Base-by-base conservation (phyloP, 2,888 invertebrate genomes). In the Oscheius sp. region DNA sequence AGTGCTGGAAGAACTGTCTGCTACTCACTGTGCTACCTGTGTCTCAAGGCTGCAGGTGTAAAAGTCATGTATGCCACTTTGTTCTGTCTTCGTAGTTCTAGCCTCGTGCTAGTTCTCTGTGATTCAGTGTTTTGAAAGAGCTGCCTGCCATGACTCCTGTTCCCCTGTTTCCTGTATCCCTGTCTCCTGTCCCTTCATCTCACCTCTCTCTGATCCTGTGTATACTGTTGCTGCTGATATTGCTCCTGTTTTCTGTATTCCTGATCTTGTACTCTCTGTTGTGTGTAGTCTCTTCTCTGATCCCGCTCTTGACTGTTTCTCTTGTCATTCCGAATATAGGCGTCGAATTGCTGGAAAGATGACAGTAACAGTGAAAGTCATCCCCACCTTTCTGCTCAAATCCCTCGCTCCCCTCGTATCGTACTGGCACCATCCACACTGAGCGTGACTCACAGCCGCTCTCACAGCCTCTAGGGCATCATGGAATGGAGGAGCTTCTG, bases 351-450 rank as follows among this genome's bases (percentile, higher is more conserved):
- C 72, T 72, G 42, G 37, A 70, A 57, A 70, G 10, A 0, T 53
- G 50, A 47, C 50, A 53, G 2, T 48, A 21, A 21, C 21, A 9
- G 11, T 2, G 13, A 60, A 11, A n/a, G 9, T 4, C 21, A n/a
- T 33, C n/a, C 21, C 21, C 33, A 68, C 68, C 68, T 48, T 57
- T 47, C 59, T 57, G n/a, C 58, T 59, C 32, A 70, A 32, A 50
- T 74, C 74, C 59, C 68, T 57, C 4, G 62, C 47, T 58, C 62
- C 76, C 21, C 58, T 35, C 11, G 57, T 51, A 59, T 78, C 78
- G 63, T 79, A 79, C 51, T 78, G 79, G 70, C 79, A 79, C 76
- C 76, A 79, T 51, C 79, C 79, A 53, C 79, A 79, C 21, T 66
- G 66, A 29, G 79, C 79, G 59, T 78, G 76, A 35, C 65, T 50